Evolutionary conservation across 2,888 invertebrate genomes (phyloP), one percentile per base, ranked within the genome.

Genomic region (Hofmannophila pseudospretella): DNA sequence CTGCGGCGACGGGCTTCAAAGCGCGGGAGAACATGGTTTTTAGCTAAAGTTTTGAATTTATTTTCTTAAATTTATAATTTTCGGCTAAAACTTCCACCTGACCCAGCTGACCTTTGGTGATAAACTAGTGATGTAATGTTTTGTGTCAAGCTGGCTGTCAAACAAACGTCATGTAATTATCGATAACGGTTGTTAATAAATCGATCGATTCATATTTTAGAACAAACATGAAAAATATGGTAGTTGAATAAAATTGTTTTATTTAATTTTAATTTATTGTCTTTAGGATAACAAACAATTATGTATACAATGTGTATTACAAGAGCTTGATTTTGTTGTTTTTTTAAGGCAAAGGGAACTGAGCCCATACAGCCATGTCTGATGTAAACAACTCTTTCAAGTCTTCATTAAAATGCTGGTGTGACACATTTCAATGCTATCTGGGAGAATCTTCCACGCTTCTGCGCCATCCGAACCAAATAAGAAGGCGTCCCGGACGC

Each of bases 11-110:
- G 51, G 90, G 90, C 64, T 89, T 90, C 44, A 90, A 69, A 37
- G 87, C 67, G 72, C 91, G 90, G 52, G 91, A 91, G 70, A 91
- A 90, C 92, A 92, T 91, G 16, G 13, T 26, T 29, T 30, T 28
- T 30, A 7, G 37, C 27, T 36, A n/a, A n/a, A 23, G 1, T 23
- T 45, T 25, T 19, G 12, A 41, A 31, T 33, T 38, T 25, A 42
- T 32, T 33, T 36, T 30, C 20, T 12, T 23, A 10, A 34, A 8
- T 22, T 34, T 23, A 14, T 43, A 49, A 25, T 45, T 39, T 44
- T 47, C 44, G 44, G 36, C 34, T 43, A 34, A 34, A 41, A 45
- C 38, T 51, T 59, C 54, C 58, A 48, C 58, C 60, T 72, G 76
- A 76, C 77, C 77, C 68, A 47, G 59, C 50, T 61, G 77, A 75